A percentile compares a stretch with the other conserved stretches of the same genome.
Evolutionary conservation across 1,140 invertebrate species (phyloP).

Genomic region (Danaus plexippus): DNA sequence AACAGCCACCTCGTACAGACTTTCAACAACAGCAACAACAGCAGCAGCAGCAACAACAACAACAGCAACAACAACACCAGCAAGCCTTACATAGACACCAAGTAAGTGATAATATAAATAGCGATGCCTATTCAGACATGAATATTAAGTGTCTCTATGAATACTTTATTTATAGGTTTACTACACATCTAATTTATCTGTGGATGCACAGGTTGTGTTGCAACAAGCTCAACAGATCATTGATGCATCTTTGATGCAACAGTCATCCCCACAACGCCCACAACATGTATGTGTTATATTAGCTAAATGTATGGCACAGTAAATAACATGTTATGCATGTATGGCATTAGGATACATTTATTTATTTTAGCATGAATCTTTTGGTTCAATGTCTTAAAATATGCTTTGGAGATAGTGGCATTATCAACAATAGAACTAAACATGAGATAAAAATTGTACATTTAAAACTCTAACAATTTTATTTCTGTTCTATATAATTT

Average conservation of each 20-base stretch:
- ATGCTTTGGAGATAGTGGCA: too few relatives aligned
- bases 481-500: too few relatives aligned
- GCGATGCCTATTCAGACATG: conserved; percentile 2
- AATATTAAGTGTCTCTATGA: conserved; percentile 24
- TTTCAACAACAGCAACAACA: conserved; percentile 55
- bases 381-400: too few relatives aligned
- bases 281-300: conserved; percentile 68
- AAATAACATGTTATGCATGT: conserved; percentile 22
- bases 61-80: conserved; percentile 39
- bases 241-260: conserved; percentile 70
- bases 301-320: conserved; percentile 28
- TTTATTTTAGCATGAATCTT: conserved; percentile 2
- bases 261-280: conserved; percentile 62
- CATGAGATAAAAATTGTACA: too few relatives aligned
- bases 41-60: conserved; percentile 43
- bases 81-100: conserved; percentile 55
- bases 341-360: conserved; percentile 10
- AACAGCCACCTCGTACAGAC: conserved; percentile 38
- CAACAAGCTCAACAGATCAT: conserved; percentile 71
- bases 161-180: conserved; percentile 70
- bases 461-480: too few relatives aligned
- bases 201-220: conserved; percentile 70
- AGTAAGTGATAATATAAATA: conserved; percentile 24
- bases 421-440: too few relatives aligned
- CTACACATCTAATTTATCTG: conserved; percentile 70